Percentiles rank a stretch among this genome's conserved stretches.
These are phyloP conservation scores for Globodera rostochiensis DNA, from an alignment of 1,140 invertebrate species.

Conservation along the genomic window DNA sequence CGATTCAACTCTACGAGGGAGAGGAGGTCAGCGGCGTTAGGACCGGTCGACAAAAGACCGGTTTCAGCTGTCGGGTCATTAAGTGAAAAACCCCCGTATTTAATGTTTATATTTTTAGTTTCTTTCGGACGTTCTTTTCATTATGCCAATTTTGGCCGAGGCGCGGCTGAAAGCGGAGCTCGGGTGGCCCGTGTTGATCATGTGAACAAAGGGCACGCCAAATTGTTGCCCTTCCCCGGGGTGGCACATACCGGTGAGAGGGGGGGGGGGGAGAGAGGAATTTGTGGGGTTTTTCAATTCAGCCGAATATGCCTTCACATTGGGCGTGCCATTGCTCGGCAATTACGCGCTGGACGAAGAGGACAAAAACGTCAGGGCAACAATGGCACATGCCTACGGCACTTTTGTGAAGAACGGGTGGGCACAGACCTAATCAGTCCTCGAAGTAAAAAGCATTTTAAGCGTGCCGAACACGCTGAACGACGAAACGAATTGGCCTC, in stretches of 20 bases:
- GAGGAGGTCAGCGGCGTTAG: no score
- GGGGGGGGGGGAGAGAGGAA: not conserved
- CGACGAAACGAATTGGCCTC: slow-evolving; percentile 11
- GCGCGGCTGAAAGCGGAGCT: slow-evolving; percentile 33
- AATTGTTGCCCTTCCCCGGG: slow-evolving; percentile 42
- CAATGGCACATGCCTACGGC: slow-evolving; percentile 24
- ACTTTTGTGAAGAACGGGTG: slow-evolving; percentile 39
- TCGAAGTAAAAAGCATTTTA: not conserved
- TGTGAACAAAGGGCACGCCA: slow-evolving; percentile 42
- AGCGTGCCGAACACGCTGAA: slow-evolving; percentile 9
- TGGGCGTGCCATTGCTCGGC: slow-evolving; percentile 43
- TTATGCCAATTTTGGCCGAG: slow-evolving; percentile 43
- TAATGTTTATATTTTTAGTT: slow-evolving; percentile 34
- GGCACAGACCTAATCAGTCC: not conserved
- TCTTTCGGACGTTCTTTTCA: slow-evolving; percentile 47
- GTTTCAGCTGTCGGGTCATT: no score
- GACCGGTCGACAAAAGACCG: no score
- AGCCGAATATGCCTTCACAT: slow-evolving; percentile 48
- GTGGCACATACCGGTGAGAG: slow-evolving; percentile 14
- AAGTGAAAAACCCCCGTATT: no score
- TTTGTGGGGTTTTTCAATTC: slow-evolving; percentile 26
- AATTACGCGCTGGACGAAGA: slow-evolving; percentile 48
- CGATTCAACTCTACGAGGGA: no score
- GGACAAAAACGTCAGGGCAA: slow-evolving; percentile 26
- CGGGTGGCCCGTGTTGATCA: slow-evolving; percentile 52